Percentiles rank a stretch among this genome's conserved stretches.
phyloP scores from a whole-genome alignment of 2,113 vertebrate species.

The Morone saxatilis region DNA sequence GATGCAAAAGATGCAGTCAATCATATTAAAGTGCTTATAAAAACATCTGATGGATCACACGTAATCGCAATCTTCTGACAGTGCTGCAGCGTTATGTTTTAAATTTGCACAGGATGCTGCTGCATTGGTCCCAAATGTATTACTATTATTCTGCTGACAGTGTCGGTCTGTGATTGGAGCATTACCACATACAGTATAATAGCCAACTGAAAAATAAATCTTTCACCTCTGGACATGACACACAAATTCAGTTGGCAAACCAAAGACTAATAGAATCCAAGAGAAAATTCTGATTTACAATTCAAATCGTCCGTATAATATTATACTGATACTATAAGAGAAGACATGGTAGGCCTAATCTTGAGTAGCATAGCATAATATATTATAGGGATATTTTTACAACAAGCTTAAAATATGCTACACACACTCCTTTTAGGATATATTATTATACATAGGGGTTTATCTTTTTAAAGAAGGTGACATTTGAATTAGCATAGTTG shows the following conservation, averaged over 20 bases:
- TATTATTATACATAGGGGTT: not conserved
- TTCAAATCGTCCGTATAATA: not conserved
- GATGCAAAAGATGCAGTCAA: not conserved
- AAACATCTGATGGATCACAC: too few relatives aligned
- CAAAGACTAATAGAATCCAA: not conserved
- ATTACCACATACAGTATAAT: not conserved
- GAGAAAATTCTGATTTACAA: constrained; percentile 9
- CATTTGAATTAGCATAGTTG: too few relatives aligned
- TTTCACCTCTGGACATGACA: not conserved
- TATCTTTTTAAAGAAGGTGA: not conserved
- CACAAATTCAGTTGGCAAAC: not conserved
- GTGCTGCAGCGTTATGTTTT: not conserved
- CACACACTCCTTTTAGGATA: not conserved
- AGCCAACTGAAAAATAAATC: constrained; percentile 8
- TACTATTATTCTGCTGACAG: constrained; percentile 10
- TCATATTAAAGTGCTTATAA: too few relatives aligned
- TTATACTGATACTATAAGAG: not conserved
- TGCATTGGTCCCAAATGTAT: not conserved
- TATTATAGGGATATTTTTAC: not conserved
- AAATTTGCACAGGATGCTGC: not conserved
- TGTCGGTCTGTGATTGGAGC: not conserved
- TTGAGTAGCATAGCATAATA: not conserved
- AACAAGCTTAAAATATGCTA: not conserved
- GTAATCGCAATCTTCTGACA: not conserved
- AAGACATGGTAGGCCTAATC: not conserved